Percentiles rank a stretch among this genome's conserved stretches.
Conservation (phyloP, 2,113 vertebrate species). For the Cyphomyrus plagiostoma region DNA sequence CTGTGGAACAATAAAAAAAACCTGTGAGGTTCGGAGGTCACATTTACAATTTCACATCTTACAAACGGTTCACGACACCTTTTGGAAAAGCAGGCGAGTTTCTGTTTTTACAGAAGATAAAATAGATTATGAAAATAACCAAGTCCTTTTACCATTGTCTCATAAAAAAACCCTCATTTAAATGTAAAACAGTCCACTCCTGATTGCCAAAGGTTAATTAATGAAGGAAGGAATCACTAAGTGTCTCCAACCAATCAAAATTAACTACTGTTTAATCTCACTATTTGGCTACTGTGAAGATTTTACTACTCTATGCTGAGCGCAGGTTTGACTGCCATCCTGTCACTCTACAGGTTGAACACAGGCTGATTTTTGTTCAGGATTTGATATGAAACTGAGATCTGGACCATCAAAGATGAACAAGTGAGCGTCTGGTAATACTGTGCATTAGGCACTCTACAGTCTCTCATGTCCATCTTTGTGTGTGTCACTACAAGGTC, state of each 20-base stretch:
- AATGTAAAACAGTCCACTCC: constrained; percentile 12
- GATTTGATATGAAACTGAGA: background rate
- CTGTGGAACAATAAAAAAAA: constrained; percentile 37
- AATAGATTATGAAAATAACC: constrained; percentile 51
- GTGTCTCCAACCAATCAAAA: background rate
- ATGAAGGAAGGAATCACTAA: background rate
- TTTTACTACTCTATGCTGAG: background rate
- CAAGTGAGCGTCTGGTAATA: background rate
- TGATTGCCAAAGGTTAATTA: background rate
- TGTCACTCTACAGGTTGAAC: background rate
- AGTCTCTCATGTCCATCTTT: background rate
- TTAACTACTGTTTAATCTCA: background rate
- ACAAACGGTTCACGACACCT: constrained; percentile 54
- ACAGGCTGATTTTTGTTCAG: background rate
- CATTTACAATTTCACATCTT: constrained; percentile 60
- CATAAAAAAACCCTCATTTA: constrained; percentile 43
- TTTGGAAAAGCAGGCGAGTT: constrained; percentile 44
- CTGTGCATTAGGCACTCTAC: too few species aligned
- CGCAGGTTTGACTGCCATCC: background rate
- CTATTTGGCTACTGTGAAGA: background rate
- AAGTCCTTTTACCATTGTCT: constrained; percentile 42
- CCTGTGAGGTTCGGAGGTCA: constrained; percentile 25
- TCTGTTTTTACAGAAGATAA: constrained; percentile 22
- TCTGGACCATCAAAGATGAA: background rate
- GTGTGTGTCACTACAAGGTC: background rate